These are phyloP conservation scores for Terebella lapidaria DNA, from an alignment of 2,888 invertebrate genomes.

Conservation along the genomic window DNA sequence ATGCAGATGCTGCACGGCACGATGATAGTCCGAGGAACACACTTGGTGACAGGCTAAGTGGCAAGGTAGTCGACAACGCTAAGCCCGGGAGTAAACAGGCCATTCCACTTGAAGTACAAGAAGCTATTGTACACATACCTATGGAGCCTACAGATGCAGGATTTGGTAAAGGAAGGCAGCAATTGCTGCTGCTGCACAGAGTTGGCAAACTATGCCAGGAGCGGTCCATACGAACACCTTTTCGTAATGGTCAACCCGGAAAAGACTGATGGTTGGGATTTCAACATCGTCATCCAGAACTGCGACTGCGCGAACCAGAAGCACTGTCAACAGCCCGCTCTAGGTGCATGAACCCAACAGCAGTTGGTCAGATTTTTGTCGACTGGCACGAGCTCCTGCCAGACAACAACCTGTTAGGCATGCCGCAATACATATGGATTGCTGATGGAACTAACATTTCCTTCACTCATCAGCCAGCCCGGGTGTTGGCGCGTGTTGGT, in stretches of 20 bases:
- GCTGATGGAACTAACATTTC: neutral
- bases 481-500: neutral
- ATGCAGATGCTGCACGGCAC: neutral
- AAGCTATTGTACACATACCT: neutral
- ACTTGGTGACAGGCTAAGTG: neutral
- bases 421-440: conserved; percentile 1
- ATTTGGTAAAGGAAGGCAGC: neutral
- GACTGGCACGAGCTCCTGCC: neutral
- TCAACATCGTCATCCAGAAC: neutral
- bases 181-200: neutral
- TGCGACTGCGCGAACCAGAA: neutral
- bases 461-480: neutral
- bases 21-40: neutral
- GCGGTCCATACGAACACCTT: neutral
- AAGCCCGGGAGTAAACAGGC: neutral
- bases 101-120: neutral
- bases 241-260: conserved; percentile 2
- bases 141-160: too few relatives aligned
- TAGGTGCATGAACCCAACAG: neutral
- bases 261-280: conserved; percentile 2
- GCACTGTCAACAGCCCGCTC: neutral
- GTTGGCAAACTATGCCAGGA: neutral
- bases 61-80: neutral
- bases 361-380: neutral
- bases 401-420: neutral